Base-by-base conservation (phyloP, 2,888 invertebrate species). In the Drosophila pseudotakahashii region DNA sequence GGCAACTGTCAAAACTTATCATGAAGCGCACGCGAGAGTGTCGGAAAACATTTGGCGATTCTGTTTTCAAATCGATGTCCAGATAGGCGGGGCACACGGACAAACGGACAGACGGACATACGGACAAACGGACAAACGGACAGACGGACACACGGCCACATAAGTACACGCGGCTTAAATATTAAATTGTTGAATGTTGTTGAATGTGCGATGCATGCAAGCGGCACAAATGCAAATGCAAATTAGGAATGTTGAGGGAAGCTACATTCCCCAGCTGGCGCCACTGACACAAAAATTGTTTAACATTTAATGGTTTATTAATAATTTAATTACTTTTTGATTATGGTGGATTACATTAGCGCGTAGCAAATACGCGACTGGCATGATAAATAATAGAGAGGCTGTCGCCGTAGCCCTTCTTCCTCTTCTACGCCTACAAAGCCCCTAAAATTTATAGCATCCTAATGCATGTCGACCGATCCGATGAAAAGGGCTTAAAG, bases 291-390 rank as follows among this genome's bases (percentile, higher is more conserved):
- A 71, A 73, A 80, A 81, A 78, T 76, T 81, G 75, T 86, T 85
- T 85, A 78, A 78, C 78, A 88, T 86, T 79, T 87, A 89, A 86
- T 87, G 89, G 89, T 82, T 88, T 86, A 89, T 86, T 89, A 89
- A 89, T 86, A 88, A 86, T 89, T 86, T 89, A 86, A 86, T 86
- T 86, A 86, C 86, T 77, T 81, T 89, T 89, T 82, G 89, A 86
- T 86, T 86, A 88, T 84, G 88, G 86, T 78, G 74, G 85, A 79
- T 88, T 81, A 78, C 85, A 86, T 84, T 79, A 85, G 85, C 73
- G 75, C 70, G 69, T 71, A 64, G 73, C 75, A 76, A 86, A 78
- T 76, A 71, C 71, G 73, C 54, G 70, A 69, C 74, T 39, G 42
- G 73, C 70, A 75, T 75, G 59, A 76, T 76, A 75, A 75, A 75